phyloP scores from a whole-genome alignment of 2,888 invertebrate genomes.

The Ceramica pisi region DNA sequence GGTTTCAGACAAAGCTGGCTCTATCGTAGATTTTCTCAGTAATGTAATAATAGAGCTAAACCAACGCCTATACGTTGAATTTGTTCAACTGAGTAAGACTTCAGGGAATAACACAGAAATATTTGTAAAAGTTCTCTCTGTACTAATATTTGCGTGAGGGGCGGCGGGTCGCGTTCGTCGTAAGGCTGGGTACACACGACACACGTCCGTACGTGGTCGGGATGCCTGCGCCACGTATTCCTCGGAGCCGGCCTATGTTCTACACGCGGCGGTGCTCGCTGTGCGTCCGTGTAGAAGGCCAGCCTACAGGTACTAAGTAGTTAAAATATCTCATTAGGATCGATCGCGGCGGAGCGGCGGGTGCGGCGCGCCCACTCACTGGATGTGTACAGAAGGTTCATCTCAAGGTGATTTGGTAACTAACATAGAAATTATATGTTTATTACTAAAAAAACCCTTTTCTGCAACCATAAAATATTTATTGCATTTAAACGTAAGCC shows the following conservation, averaged over 20 bases:
- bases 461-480: not conserved
- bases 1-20: constrained; percentile 15
- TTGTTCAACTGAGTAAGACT: constrained; percentile 19
- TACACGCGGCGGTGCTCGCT: constrained; percentile 29
- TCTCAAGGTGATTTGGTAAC: not conserved
- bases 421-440: not conserved
- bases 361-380: not conserved
- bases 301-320: constrained; percentile 47
- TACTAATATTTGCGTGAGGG: constrained; percentile 21
- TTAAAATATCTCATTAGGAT: constrained; percentile 62
- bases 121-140: constrained; percentile 26
- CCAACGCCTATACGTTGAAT: constrained; percentile 6
- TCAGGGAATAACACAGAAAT: constrained; percentile 3
- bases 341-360: constrained; percentile 50
- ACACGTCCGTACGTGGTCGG: constrained; percentile 1
- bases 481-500: too few species aligned
- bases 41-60: constrained; percentile 3
- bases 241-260: constrained; percentile 6
- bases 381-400: constrained; percentile 29
- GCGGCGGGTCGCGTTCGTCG: constrained; percentile 12
- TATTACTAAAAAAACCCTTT: too few species aligned
- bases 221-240: constrained; percentile 4
- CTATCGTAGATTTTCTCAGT: constrained; percentile 3
- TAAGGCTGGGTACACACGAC: constrained; percentile 21
- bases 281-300: constrained; percentile 12